Conservation (phyloP, 2,113 vertebrate genomes). For the Rafetus swinhoei region DNA sequence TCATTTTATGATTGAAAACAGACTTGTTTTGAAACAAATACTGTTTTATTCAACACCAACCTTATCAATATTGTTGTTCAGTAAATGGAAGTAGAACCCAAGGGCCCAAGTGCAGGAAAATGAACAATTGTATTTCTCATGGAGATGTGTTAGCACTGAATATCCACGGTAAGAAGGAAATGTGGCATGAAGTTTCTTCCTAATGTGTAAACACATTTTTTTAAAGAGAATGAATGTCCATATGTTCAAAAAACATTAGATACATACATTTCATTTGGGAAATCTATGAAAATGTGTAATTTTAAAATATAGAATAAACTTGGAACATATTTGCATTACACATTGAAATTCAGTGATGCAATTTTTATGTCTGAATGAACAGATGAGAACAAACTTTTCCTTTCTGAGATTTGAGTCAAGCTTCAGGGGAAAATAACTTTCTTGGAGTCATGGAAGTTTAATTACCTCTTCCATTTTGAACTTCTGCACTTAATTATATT, state of each 20-base stretch:
- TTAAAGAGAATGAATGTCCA: neutral
- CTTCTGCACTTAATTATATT: neutral
- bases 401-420: too few species aligned
- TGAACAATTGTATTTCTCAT: neutral
- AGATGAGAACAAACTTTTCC: neutral
- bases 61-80: neutral
- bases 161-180: neutral
- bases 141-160: neutral
- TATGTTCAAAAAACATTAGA: neutral
- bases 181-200: neutral
- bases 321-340: neutral
- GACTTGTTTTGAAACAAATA: neutral
- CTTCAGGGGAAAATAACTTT: too few species aligned
- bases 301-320: neutral
- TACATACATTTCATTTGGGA: neutral
- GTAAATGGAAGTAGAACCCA: neutral
- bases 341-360: neutral
- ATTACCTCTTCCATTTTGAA: too few species aligned
- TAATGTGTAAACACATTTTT: neutral
- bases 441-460: too few species aligned
- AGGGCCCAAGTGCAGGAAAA: neutral
- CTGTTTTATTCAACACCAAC: neutral
- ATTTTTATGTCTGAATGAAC: neutral
- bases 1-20: constrained; percentile 4
- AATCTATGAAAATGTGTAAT: neutral